Percentiles rank a stretch among this genome's conserved stretches.
phyloP scores from a whole-genome alignment of 1,140 invertebrate species.

The Apocrypta bakeri region DNA sequence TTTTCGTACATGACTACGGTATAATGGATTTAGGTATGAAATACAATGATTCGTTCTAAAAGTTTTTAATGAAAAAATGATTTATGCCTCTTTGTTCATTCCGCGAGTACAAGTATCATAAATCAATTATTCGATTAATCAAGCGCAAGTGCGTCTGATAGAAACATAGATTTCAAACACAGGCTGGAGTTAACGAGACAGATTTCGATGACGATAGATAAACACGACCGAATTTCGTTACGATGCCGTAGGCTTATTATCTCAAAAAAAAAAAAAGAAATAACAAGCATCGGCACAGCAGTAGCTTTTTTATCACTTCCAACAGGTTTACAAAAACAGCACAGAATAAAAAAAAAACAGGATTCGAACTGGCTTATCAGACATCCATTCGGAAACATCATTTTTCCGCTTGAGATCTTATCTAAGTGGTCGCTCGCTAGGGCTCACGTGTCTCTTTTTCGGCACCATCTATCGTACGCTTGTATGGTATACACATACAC shows the following conservation, averaged over 20 bases:
- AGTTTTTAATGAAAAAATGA: not conserved
- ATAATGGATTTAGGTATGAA: slow-evolving; percentile 12
- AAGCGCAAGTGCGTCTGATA: not conserved
- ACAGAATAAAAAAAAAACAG: not conserved
- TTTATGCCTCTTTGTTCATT: not conserved
- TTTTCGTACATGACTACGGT: slow-evolving; percentile 14
- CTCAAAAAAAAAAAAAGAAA: slow-evolving; percentile 33
- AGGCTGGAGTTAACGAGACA: not conserved
- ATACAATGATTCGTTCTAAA: not conserved
- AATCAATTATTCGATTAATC: not conserved
- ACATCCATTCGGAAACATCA: slow-evolving; percentile 42
- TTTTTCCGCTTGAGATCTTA: slow-evolving; percentile 51
- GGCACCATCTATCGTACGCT: not conserved
- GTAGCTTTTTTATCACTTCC: slow-evolving; percentile 28
- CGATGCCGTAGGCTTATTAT: not conserved
- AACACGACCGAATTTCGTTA: slow-evolving; percentile 30
- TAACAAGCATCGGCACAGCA: slow-evolving; percentile 1
- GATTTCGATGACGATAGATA: slow-evolving; percentile 21
- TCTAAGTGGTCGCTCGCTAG: slow-evolving; percentile 1
- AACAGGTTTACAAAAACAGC: slow-evolving; percentile 12
- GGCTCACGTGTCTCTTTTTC: slow-evolving; percentile 31
- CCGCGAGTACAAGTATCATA: not conserved
- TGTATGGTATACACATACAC: not conserved
- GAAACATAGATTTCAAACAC: not conserved
- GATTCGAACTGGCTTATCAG: slow-evolving; percentile 38